Conservation (phyloP, 2,113 vertebrate genomes). For the Sebastes fasciatus region DNA sequence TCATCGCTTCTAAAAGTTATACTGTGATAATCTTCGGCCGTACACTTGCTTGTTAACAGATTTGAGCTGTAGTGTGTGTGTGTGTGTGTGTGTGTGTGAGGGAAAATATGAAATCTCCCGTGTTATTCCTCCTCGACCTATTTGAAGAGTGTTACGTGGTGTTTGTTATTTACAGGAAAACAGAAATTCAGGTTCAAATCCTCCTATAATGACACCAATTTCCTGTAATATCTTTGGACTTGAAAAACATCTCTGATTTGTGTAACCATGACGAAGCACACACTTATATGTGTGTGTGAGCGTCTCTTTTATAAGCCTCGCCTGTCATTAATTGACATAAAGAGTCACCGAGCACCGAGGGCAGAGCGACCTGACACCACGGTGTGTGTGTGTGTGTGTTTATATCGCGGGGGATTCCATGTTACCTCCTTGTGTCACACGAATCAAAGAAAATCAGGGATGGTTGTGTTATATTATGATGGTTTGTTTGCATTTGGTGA, state of each 20-base stretch:
- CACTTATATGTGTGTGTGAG: conserved; percentile 12
- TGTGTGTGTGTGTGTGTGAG: conserved; percentile 6
- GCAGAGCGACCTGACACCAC: conserved; percentile 80
- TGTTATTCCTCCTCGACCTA: neutral
- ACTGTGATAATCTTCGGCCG: conserved; percentile 50
- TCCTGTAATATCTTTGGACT: conserved; percentile 15
- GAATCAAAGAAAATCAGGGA: conserved; percentile 40
- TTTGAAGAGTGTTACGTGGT: neutral
- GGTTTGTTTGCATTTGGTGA: conserved; percentile 32
- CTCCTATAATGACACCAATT: conserved; percentile 20
- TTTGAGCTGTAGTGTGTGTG: conserved; percentile 15
- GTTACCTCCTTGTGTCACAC: conserved; percentile 42
- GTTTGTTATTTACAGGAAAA: conserved; percentile 18
- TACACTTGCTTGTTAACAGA: conserved; percentile 23
- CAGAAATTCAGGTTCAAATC: neutral
- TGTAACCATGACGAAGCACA: neutral
- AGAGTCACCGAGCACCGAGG: conserved; percentile 75
- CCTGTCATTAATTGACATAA: conserved; percentile 79
- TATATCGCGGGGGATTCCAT: conserved; percentile 52
- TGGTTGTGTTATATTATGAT: conserved; percentile 30
- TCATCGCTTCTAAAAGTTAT: conserved; percentile 69
- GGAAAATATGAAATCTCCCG: too few relatives aligned
- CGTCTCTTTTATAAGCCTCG: conserved; percentile 67
- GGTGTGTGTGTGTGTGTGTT: conserved; percentile 57
- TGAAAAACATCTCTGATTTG: conserved; percentile 14